These are phyloP conservation scores for Tromatobia lineatoria DNA, from an alignment of 2,888 invertebrate species.

Conservation along the genomic window DNA sequence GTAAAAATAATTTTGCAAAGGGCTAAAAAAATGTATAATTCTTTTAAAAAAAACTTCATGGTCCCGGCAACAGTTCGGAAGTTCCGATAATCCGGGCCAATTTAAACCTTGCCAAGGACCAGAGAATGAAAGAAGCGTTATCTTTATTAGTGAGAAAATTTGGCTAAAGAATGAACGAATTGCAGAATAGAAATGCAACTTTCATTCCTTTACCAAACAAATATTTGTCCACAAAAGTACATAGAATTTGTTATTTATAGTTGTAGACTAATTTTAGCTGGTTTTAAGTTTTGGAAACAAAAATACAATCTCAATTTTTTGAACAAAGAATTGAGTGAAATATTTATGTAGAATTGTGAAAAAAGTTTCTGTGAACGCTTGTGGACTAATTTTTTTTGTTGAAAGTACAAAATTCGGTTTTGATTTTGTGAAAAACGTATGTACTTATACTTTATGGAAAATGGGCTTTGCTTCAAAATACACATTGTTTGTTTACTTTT, in stretches of 20 bases:
- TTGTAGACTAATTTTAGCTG: no score
- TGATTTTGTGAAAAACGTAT: neutral
- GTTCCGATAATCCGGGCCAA: neutral
- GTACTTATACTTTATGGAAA: neutral
- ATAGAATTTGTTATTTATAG: no score
- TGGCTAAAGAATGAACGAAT: neutral
- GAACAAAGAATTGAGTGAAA: no score
- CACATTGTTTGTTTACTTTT: neutral
- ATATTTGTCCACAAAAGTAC: no score
- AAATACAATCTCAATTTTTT: no score
- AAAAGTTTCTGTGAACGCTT: no score
- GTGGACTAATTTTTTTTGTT: no score
- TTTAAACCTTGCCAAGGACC: constrained; percentile 13
- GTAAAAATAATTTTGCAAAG: neutral
- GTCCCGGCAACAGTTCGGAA: neutral
- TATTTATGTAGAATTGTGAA: no score
- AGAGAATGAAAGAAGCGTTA: constrained; percentile 7
- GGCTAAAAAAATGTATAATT: neutral
- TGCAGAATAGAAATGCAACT: no score
- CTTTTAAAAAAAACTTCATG: neutral
- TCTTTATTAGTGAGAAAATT: neutral
- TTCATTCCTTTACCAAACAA: no score
- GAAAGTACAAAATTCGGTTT: no score
- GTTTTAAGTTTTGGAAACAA: no score
- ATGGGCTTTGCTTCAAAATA: neutral